Evolutionary conservation across 2,113 vertebrate genomes (phyloP).

Genomic region (Pteruthius melanotis): DNA sequence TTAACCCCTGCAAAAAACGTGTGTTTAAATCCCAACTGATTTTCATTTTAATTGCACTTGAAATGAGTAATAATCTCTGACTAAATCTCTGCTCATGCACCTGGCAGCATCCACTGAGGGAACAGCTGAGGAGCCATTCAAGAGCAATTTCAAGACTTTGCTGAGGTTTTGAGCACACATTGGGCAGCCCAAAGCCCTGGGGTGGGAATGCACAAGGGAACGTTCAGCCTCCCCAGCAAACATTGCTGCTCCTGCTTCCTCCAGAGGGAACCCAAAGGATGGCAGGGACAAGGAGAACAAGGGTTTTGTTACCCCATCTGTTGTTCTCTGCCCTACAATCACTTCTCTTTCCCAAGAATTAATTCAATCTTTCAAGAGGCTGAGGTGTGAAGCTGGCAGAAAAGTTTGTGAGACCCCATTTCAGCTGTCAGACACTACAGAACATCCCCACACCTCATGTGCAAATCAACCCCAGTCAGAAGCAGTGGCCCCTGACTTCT

Average conservation of each 20-base stretch:
- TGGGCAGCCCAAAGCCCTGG: background rate
- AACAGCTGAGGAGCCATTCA: background rate
- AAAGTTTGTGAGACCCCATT: background rate
- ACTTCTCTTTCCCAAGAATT: background rate
- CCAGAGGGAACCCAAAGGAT: accelerated
- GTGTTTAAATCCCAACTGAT: background rate
- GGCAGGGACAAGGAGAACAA: background rate
- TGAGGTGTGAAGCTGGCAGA: background rate
- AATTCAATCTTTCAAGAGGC: background rate
- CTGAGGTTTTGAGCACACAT: accelerated
- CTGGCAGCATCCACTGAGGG: background rate
- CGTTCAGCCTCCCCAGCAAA: background rate
- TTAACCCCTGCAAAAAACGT: background rate
- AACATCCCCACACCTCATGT: background rate
- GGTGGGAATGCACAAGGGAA: accelerated
- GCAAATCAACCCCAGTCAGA: background rate
- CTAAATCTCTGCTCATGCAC: background rate
- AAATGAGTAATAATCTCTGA: background rate
- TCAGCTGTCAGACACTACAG: background rate
- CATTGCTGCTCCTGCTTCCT: background rate
- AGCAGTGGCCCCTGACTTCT: background rate
- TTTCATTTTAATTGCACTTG: background rate
- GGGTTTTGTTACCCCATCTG: background rate
- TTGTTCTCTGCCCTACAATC: background rate
- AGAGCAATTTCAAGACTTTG: background rate